Conservation (phyloP, 2,113 vertebrate species). For the Anoura caudifer region DNA sequence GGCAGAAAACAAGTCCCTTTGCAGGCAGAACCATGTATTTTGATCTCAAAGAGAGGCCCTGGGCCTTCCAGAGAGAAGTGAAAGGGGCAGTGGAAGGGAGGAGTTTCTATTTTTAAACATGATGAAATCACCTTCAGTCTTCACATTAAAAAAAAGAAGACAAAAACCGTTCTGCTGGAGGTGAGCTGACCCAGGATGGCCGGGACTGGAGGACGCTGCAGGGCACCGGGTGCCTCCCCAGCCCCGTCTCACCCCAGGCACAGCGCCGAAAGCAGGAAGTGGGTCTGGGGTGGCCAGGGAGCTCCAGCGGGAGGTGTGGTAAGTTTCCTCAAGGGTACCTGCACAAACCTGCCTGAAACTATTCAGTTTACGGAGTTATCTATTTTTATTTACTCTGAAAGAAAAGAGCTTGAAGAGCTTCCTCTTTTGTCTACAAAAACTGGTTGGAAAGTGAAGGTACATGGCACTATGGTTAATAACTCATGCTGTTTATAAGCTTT, state of each 20-base stretch:
- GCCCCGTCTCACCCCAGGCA: fast-evolving
- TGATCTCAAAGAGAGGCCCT: not conserved
- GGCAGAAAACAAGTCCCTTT: not conserved
- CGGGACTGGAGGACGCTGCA: not conserved
- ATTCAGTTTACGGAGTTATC: constrained; percentile 30
- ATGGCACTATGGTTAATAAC: constrained; percentile 45
- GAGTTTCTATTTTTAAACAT: not conserved
- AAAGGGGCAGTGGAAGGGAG: not conserved
- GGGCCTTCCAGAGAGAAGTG: not conserved
- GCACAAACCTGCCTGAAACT: not conserved
- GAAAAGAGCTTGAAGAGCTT: not conserved
- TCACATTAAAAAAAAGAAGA: not conserved
- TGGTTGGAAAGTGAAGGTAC: constrained; percentile 33
- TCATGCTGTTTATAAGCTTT: constrained; percentile 56
- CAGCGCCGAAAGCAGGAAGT: not conserved
- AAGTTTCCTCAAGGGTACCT: not conserved
- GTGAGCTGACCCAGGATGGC: not conserved
- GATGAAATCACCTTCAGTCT: not conserved
- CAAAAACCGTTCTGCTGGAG: not conserved
- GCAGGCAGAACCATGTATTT: not conserved
- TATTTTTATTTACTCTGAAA: constrained; percentile 68
- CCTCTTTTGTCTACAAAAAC: not conserved
- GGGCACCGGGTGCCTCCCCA: not conserved
- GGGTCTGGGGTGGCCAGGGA: not conserved
- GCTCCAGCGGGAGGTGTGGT: fast-evolving